phyloP scores from a whole-genome alignment of 1,140 invertebrate species.

The Phenacoccus solenopsis region DNA sequence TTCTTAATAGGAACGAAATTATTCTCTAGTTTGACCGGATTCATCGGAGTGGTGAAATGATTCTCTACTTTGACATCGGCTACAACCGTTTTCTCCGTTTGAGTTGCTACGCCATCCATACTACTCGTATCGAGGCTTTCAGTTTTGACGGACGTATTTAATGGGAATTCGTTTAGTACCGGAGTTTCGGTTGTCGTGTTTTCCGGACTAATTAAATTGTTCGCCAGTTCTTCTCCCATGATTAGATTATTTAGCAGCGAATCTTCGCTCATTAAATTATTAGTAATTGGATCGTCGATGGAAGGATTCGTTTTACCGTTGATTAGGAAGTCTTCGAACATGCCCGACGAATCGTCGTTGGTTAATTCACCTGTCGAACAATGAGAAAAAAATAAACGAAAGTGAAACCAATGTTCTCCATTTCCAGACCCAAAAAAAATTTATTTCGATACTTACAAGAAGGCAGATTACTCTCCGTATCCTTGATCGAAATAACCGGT shows the following conservation, averaged over 20 bases:
- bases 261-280: conserved; percentile 21
- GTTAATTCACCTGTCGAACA: conserved; percentile 34
- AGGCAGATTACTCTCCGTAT: neutral
- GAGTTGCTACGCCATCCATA: neutral
- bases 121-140: neutral
- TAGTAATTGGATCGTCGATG: conserved; percentile 37
- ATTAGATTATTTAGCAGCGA: conserved; percentile 2
- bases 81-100: neutral
- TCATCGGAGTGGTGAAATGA: neutral
- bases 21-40: neutral
- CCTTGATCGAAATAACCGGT: conserved; percentile 1
- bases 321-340: conserved; percentile 46
- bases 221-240: conserved; percentile 2
- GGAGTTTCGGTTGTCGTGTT: neutral
- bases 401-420: neutral
- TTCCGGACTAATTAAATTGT: neutral
- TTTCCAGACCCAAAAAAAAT: neutral
- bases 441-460: neutral
- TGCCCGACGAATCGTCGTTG: conserved; percentile 45
- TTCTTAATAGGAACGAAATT: neutral
- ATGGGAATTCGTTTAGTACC: neutral
- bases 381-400: neutral
- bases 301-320: conserved; percentile 43
- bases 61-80: neutral
- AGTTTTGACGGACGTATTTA: neutral